Conservation (phyloP, 2,888 invertebrate species). For the Lomographa bimaculata region DNA sequence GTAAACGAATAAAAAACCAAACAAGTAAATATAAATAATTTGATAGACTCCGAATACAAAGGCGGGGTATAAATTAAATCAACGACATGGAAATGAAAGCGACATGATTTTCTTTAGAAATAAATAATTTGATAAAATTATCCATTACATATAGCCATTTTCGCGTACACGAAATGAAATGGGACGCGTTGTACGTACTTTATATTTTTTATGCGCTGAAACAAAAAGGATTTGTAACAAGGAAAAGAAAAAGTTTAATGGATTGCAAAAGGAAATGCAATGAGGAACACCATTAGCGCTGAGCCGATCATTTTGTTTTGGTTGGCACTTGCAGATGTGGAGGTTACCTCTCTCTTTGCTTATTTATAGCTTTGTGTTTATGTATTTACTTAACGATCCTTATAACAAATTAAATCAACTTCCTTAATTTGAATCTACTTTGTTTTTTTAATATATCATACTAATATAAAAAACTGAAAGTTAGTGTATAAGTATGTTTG, state of each 20-base stretch:
- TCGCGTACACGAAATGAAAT: no score
- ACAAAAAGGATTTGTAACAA: slow-evolving; percentile 11
- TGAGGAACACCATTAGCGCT: slow-evolving; percentile 47
- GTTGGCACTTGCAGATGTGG: slow-evolving; percentile 10
- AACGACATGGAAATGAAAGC: slow-evolving; percentile 19
- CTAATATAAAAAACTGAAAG: no score
- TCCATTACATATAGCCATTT: slow-evolving; percentile 24
- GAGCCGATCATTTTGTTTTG: slow-evolving; percentile 44
- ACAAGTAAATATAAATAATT: slow-evolving; percentile 23
- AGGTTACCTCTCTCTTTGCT: no score
- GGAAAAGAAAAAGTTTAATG: slow-evolving; percentile 9
- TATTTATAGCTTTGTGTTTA: no score
- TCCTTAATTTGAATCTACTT: no score
- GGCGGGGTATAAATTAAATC: slow-evolving; percentile 25
- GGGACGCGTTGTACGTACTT: no score
- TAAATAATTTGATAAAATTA: slow-evolving; percentile 25
- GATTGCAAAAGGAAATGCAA: slow-evolving; percentile 39
- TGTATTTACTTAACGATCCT: no score
- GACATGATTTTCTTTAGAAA: slow-evolving; percentile 26
- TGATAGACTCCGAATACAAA: slow-evolving; percentile 10
- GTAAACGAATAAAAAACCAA: slow-evolving; percentile 20
- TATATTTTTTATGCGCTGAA: no score
- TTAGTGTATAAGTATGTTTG: no score
- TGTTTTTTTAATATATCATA: no score
- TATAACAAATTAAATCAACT: no score